Evolutionary conservation across 2,113 vertebrate species (phyloP), one percentile per base, ranked within the genome.

Genomic region (Grantiella picta): DNA sequence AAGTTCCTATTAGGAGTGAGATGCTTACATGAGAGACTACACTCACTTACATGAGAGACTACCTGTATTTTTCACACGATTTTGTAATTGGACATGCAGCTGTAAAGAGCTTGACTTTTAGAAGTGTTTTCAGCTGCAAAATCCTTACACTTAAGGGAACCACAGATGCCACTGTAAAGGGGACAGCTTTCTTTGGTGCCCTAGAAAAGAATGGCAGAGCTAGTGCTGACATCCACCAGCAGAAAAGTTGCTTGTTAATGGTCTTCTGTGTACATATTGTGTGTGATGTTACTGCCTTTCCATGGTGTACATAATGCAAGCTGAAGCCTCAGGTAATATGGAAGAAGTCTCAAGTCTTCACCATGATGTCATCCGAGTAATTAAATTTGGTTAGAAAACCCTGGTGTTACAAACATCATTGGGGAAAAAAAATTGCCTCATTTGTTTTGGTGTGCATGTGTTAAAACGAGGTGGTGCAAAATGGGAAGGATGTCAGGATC

Each of bases 201-300:
- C 31, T 54, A 13, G 72, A 36, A 82, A 11, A 54, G 53, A 54
- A 42, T 35, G 29, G 36, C 53, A 80, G 35, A 68, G 21, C 16
- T 72, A 47, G 24, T 38, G 15, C 12, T 72, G 36, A 70, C 49
- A 35, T 52, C 49, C 0, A 1, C 29, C 28, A 61, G 42, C 1
- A 10, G 60, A 40, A 40, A 24, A 81, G 3, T 20, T 84, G 36
- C 45, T 86, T 60, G 15, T 40, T 77, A 64, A 42, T 56, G 29
- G 29, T 76, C 15, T 86, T 86, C 12, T 0, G 0, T 56, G 16
- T 5, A 1, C 3, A 0, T 19, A 5, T 76, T 64, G 27, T 0
- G 0, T 81, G 59, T 73, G 70, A 19, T 29, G 31, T 33, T 69
- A 12, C 27, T 86, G 45, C 54, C 54, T 81, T 79, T 92, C 49